A percentile compares a stretch with the other conserved stretches of the same genome.
Conservation (phyloP, 1,140 invertebrate species). For the Bombus turneri region DNA sequence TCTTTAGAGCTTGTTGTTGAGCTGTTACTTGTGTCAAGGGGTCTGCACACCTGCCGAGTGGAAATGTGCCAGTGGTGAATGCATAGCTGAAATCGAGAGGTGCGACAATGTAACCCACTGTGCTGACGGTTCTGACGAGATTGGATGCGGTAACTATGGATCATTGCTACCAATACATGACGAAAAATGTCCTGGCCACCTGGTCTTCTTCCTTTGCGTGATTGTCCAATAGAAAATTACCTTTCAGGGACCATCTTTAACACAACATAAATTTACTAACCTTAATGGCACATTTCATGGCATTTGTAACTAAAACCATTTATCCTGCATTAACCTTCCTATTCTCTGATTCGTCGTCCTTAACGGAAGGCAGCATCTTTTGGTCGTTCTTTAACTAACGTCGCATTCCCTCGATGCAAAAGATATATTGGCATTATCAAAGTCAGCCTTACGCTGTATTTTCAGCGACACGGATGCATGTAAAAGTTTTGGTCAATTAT, state of each 20-base stretch:
- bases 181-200: slow-evolving; percentile 45
- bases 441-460: neutral
- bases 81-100: slow-evolving; percentile 84
- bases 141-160: slow-evolving; percentile 75
- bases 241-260: neutral
- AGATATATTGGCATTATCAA: neutral
- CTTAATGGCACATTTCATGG: neutral
- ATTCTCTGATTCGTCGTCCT: neutral
- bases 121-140: slow-evolving; percentile 90
- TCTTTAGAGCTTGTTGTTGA: slow-evolving; percentile 9
- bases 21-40: slow-evolving; percentile 71
- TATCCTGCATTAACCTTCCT: neutral
- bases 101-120: slow-evolving; percentile 90
- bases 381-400: neutral
- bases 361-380: neutral
- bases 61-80: slow-evolving; percentile 85
- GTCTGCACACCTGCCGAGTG: slow-evolving; percentile 76
- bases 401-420: slow-evolving; percentile 35
- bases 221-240: neutral
- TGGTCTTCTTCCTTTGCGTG: slow-evolving; percentile 6
- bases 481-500: neutral
- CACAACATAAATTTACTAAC: too few relatives aligned
- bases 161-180: neutral
- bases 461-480: neutral
- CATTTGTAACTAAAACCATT: neutral